Percentiles rank a stretch among this genome's conserved stretches.
These are phyloP conservation scores for Brachypodius melanocephalos DNA, from an alignment of 2,113 vertebrate genomes.

Conservation along the genomic window DNA sequence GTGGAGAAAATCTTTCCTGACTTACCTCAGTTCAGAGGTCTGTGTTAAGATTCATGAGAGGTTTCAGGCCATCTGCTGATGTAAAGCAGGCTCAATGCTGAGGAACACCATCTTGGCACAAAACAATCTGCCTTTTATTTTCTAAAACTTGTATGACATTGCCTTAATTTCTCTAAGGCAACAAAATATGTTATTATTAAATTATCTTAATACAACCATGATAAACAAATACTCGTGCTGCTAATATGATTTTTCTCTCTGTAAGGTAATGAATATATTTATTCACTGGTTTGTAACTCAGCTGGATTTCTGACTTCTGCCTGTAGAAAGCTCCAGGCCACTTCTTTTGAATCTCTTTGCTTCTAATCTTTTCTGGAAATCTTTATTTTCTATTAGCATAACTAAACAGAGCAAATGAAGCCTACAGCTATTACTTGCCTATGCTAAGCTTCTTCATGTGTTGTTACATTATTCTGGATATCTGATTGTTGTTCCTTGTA, in stretches of 20 bases:
- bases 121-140: not conserved
- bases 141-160: not conserved
- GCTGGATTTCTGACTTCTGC: not conserved
- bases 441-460: not conserved
- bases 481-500: not conserved
- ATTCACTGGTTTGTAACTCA: not conserved
- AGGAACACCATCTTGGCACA: not conserved
- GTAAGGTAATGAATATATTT: not conserved
- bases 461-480: not conserved
- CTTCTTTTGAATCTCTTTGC: not conserved
- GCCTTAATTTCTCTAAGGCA: not conserved
- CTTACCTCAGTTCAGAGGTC: not conserved
- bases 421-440: not conserved
- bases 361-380: not conserved
- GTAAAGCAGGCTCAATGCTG: not conserved
- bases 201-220: not conserved
- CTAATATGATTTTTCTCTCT: not conserved
- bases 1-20: not conserved
- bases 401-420: slow-evolving; percentile 10
- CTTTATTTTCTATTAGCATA: slow-evolving; percentile 21
- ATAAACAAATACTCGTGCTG: not conserved
- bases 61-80: slow-evolving; percentile 3
- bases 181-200: not conserved
- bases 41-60: not conserved
- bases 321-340: not conserved